Evolutionary conservation across 2,113 vertebrate species (phyloP).

Genomic region (Meles meles): DNA sequence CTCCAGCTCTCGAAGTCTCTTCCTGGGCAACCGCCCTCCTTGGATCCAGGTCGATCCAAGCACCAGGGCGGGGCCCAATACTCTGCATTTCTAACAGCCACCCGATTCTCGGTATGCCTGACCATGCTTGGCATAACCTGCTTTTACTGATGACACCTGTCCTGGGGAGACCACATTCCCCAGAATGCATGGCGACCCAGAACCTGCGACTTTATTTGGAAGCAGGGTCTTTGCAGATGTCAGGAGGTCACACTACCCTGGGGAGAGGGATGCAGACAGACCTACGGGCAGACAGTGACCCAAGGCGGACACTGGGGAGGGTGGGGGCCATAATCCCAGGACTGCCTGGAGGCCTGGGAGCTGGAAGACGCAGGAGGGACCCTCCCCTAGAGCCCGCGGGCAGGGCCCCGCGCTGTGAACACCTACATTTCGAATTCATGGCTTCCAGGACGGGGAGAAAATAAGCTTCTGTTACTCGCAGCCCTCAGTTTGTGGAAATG

Average conservation of each 20-base stretch:
- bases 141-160: background rate
- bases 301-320: background rate
- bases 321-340: rapidly evolving
- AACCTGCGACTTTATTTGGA: background rate
- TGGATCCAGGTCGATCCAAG: rapidly evolving
- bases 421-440: rapidly evolving
- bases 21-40: no score
- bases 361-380: background rate
- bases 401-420: rapidly evolving
- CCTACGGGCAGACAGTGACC: no score
- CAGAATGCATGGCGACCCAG: no score
- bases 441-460: no score
- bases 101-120: rapidly evolving
- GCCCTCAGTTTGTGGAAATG: background rate
- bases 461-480: no score
- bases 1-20: no score
- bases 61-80: background rate
- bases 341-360: rapidly evolving
- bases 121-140: rapidly evolving
- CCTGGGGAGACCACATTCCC: background rate
- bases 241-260: background rate
- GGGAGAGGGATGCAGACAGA: no score
- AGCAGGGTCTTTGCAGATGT: background rate
- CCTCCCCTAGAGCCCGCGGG: background rate
- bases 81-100: background rate